A percentile compares a stretch with the other conserved stretches of the same genome.
These are phyloP conservation scores for Ischnura elegans DNA, from an alignment of 2,888 invertebrate species.

Conservation along the genomic window DNA sequence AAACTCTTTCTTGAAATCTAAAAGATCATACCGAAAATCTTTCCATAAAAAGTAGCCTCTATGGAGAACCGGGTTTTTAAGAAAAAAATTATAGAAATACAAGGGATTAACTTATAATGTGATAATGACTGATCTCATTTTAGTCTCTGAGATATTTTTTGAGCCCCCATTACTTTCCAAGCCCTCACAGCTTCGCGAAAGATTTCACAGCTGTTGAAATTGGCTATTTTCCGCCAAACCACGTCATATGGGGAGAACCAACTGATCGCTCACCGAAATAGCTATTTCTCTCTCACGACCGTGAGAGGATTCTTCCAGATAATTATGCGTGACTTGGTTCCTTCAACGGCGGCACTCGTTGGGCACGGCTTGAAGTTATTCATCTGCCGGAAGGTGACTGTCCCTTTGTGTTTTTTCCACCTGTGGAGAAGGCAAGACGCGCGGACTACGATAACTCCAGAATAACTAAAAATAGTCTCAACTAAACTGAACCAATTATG, in stretches of 20 bases:
- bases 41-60: no score
- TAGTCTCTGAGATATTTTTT: neutral
- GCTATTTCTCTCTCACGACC: neutral
- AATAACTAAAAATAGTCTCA: neutral
- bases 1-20: no score
- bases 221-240: neutral
- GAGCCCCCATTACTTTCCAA: neutral
- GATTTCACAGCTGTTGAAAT: neutral
- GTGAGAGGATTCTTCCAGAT: neutral
- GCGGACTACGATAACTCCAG: neutral
- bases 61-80: no score
- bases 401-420: neutral
- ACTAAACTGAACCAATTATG: slow-evolving; percentile 68
- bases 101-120: no score
- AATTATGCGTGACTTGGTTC: neutral
- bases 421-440: neutral
- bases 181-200: neutral
- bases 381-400: neutral
- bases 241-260: neutral
- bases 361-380: neutral
- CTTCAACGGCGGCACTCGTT: neutral
- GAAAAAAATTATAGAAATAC: no score
- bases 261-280: neutral
- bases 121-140: no score
- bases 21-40: no score